Base-by-base conservation (phyloP, 1,140 invertebrate species). In the Amyelois transitella region DNA sequence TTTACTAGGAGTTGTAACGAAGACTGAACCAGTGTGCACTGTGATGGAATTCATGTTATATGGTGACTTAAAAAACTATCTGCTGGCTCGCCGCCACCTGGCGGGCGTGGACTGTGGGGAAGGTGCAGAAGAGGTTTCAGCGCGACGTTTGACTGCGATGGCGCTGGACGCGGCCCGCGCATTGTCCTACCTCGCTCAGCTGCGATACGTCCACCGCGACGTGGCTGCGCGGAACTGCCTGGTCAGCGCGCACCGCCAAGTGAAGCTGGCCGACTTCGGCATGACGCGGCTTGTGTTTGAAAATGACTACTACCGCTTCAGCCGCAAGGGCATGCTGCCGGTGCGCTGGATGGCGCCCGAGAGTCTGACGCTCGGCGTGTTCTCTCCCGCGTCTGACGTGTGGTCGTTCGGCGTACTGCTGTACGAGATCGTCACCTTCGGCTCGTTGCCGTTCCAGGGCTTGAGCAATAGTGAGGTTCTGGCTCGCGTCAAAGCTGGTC, bases 11-110 rank as follows among this genome's bases (percentile, higher is more conserved):
- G 95, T 98, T 20, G 96, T 95, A 65, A 95, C 95, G 1, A 93
- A 94, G 73, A 92, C 91, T 43, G 94, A 97, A 62, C 96, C 96
- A 0, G 92, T 97, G 12, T 95, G 95, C 71, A 96, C 96, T 4
- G 92, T 98, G 0, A 97, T 98, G 93, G 96, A 98, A 78, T 97
- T 97, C 62, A 97, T 97, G 94, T 90, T 97, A 43, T 97, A 97
- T 64, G 97, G 97, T 18, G 96, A 98, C 77, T 79, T 98, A 53
- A 97, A 97, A 84, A 96, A 94, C 0, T 98, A 94, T 80, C 88
- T 98, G 32, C 81, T 98, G 19, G 95, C 94, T 0, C 89, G 96
- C 53, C 91, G 96, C 50, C 94, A 96, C 81, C 88, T 97, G 62
- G 95, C 96, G 0, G 93, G 92, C 56, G 92, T 93, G 51, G 91